These are phyloP conservation scores for Oreochromis grahami DNA, from an alignment of 2,797 vertebrate species.

Conservation along the genomic window DNA sequence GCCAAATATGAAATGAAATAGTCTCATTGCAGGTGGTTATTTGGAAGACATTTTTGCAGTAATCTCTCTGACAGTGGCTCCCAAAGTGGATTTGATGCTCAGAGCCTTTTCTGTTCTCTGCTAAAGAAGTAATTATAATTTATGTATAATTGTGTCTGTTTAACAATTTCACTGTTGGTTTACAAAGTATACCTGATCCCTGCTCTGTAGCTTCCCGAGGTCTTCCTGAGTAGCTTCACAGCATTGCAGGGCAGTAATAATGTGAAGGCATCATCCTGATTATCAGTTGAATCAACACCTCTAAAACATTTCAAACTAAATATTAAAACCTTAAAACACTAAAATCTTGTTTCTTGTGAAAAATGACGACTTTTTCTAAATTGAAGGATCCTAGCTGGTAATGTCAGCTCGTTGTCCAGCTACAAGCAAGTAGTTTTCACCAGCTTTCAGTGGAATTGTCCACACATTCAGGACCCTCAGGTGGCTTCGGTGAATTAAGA, in stretches of 20 bases:
- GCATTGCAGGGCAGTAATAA: background rate
- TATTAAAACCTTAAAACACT: background rate
- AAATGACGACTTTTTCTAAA: background rate
- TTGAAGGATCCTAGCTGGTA: background rate
- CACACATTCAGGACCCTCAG: background rate
- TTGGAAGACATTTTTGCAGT: background rate
- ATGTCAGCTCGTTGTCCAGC: background rate
- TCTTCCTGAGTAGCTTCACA: background rate
- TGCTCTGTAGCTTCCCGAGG: background rate
- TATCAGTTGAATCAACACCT: background rate
- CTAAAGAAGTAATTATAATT: background rate
- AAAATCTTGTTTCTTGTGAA: background rate
- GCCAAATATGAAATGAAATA: conserved; percentile 18
- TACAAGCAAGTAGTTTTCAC: background rate
- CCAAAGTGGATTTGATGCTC: background rate
- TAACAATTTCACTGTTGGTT: background rate
- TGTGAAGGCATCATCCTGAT: background rate
- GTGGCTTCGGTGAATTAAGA: background rate
- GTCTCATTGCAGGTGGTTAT: conserved; percentile 6
- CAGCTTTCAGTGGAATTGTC: background rate
- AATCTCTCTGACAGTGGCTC: background rate
- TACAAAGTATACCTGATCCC: background rate
- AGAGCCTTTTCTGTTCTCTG: background rate
- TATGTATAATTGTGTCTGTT: background rate
- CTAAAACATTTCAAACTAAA: background rate